phyloP scores from a whole-genome alignment of 2,797 vertebrate genomes.

The Acanthopagrus latus region DNA sequence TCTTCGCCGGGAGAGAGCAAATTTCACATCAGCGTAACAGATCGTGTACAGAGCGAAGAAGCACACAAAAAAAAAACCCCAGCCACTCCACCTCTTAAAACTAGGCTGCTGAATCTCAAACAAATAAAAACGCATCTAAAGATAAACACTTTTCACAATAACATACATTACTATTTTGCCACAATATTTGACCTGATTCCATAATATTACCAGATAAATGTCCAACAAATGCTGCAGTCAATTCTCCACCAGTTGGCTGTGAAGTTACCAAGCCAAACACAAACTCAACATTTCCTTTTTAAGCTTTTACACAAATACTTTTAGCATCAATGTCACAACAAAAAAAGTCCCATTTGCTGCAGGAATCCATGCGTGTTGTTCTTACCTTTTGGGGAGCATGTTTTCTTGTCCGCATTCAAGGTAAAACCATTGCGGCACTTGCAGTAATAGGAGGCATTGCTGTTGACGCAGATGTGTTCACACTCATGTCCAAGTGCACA shows the following conservation, averaged over 20 bases:
- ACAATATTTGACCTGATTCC: constrained; percentile 24
- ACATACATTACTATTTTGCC: background rate
- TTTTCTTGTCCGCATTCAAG: constrained; percentile 90
- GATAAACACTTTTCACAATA: background rate
- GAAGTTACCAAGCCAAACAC: constrained; percentile 55
- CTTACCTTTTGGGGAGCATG: constrained; percentile 89
- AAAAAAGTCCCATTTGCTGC: constrained; percentile 28
- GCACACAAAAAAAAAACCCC: constrained; percentile 35
- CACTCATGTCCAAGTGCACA: constrained; percentile 90
- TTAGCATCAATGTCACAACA: constrained; percentile 32
- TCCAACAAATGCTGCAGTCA: constrained; percentile 56
- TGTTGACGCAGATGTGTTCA: constrained; percentile 90
- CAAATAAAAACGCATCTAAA: constrained; percentile 9
- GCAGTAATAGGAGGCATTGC: constrained; percentile 86
- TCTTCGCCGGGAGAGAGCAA: constrained; percentile 78
- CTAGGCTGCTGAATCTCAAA: background rate
- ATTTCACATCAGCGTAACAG: constrained; percentile 65
- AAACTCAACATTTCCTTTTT: constrained; percentile 6
- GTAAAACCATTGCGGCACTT: constrained; percentile 87
- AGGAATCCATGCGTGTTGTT: constrained; percentile 46
- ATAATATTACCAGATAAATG: constrained; percentile 46
- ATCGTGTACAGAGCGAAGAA: constrained; percentile 30
- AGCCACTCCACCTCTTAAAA: constrained; percentile 14
- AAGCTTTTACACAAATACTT: background rate
- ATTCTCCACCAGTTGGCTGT: constrained; percentile 45